Evolutionary conservation across 2,797 vertebrate genomes (phyloP), one percentile per base, ranked within the genome.

Genomic region (Xiphophorus birchmanni): DNA sequence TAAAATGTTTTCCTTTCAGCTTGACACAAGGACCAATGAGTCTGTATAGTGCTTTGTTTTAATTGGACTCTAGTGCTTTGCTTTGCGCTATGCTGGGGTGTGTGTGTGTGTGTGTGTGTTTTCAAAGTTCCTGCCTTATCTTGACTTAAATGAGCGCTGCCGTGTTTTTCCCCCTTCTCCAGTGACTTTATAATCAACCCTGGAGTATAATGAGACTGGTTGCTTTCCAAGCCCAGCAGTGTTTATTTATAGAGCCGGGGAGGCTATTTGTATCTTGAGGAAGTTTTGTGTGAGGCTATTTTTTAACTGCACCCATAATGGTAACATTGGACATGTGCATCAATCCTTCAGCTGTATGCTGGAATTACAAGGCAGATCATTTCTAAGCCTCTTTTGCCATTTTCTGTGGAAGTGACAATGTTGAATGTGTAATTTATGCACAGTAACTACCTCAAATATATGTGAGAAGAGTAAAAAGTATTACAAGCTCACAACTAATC

Each of bases 221-320:
- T 56, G 45, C 87, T 86, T 90, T 94, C 92, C 90, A 93, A 90
- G 82, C 87, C 82, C 78, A 89, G 71, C 83, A 44, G 75, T 89
- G 84, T 90, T 91, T 95, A 95, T 96, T 94, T 93, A 91, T 94
- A 94, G 94, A 78, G 77, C 85, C 91, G 89, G 91, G 92, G 93
- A 91, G 86, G 82, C 92, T 94, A 95, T 95, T 95, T 92, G 82
- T 92, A 88, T 92, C 77, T 78, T 45, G 75, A 92, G 93, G 92
- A 95, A 93, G 92, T 93, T 83, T 92, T 90, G 82, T 79, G 87
- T 26, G 73, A 74, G 75, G 80, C 80, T 89, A 81, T 91, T 94
- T 93, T 63, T 35, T 91, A 78, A 56, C 84, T 75, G 74, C 26
- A 75, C 54, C 84, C 83, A 75, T 86, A 88, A 87, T 87, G 84